phyloP scores from a whole-genome alignment of 37 sponge, comb jelly and placozoan species.

The Halisarca cf. caerulea region DNA sequence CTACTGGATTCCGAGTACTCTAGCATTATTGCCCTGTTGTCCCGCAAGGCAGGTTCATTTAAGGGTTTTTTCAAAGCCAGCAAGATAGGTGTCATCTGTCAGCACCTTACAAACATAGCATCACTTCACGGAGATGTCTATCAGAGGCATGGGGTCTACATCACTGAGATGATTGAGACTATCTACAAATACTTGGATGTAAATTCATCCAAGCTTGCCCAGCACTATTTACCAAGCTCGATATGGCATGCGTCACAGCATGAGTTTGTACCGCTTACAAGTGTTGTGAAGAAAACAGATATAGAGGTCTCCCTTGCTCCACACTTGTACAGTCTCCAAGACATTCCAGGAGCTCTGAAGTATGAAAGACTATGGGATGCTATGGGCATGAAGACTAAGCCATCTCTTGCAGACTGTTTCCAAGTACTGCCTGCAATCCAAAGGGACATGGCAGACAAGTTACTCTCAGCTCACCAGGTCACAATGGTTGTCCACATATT shows the following conservation, averaged over 20 bases:
- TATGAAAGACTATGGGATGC: neutral
- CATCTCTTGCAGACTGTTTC: neutral
- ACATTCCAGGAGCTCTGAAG: neutral
- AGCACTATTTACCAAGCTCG: no score
- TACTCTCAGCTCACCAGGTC: neutral
- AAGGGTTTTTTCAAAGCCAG: conserved; percentile 32
- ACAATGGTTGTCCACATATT: conserved; percentile 32
- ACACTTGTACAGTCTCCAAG: neutral
- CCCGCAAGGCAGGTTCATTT: no score
- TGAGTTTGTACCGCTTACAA: neutral
- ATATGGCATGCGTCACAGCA: neutral
- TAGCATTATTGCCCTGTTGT: no score
- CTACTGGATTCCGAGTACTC: no score
- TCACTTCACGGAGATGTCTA: neutral
- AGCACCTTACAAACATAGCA: neutral
- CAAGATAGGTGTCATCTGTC: neutral
- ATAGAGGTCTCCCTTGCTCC: conserved; percentile 10
- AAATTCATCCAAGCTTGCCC: no score
- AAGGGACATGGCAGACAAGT: neutral
- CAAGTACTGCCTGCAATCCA: neutral
- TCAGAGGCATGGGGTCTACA: neutral
- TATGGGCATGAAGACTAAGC: neutral
- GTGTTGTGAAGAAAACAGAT: neutral
- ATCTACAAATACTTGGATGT: no score
- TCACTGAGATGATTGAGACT: neutral